Conservation (phyloP, 2,888 invertebrate genomes). For the Ischnus inquisitorius region DNA sequence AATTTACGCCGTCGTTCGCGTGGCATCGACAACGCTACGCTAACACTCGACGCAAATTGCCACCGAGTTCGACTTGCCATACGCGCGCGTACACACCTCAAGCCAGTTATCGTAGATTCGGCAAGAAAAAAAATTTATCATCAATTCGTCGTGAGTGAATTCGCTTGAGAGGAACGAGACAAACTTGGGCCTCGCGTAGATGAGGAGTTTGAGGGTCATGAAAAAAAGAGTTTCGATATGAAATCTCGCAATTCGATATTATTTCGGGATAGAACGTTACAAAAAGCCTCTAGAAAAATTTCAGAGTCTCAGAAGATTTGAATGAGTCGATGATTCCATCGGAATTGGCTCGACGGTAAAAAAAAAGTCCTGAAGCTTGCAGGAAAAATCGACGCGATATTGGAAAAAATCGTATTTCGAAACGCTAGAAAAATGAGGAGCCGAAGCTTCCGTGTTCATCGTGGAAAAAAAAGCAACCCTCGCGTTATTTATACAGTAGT, state of each 20-base stretch:
- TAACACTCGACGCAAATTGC: conserved; percentile 27
- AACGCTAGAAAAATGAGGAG: neutral
- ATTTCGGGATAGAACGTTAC: no score
- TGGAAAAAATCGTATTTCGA: neutral
- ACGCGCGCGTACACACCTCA: neutral
- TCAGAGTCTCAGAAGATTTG: no score
- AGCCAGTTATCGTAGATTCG: neutral
- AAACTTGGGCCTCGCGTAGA: no score
- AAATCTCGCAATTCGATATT: no score
- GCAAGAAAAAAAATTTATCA: neutral
- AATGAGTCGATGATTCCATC: neutral
- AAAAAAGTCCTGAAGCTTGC: neutral
- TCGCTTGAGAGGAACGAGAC: no score
- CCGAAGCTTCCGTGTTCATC: neutral
- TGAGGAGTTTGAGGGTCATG: no score
- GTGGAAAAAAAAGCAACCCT: neutral
- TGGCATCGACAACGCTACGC: conserved; percentile 37
- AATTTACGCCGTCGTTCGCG: conserved; percentile 71
- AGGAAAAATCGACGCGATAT: neutral
- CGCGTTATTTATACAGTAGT: neutral
- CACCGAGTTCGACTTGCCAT: neutral
- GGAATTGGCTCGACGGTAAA: neutral
- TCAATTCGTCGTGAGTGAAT: no score
- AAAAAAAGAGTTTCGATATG: no score
- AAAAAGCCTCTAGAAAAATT: no score